A percentile compares a stretch with the other conserved stretches of the same genome.
These are phyloP conservation scores for Pseudomugil tenellus DNA, from an alignment of 2,797 vertebrate genomes.

Conservation along the genomic window DNA sequence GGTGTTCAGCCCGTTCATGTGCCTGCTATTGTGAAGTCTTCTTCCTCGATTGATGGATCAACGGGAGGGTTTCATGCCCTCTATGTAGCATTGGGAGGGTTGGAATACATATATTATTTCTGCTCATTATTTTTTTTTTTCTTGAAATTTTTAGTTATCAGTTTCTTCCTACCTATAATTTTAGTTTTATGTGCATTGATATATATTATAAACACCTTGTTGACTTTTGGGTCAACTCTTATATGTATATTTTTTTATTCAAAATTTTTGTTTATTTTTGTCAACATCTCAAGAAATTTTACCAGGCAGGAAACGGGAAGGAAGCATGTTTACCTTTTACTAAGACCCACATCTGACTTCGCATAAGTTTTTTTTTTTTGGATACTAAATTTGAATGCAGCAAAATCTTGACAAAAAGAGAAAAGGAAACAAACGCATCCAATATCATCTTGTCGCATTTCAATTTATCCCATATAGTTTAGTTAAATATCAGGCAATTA, in stretches of 20 bases:
- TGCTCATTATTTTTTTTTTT: constrained; percentile 51
- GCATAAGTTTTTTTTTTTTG: constrained; percentile 18
- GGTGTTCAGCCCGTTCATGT: constrained; percentile 58
- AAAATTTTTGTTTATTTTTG: constrained; percentile 52
- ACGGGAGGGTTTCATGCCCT: constrained; percentile 60
- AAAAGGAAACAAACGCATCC: not conserved
- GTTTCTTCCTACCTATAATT: constrained; percentile 57
- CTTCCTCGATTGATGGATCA: constrained; percentile 69
- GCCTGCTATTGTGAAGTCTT: constrained; percentile 76
- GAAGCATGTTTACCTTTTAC: constrained; percentile 49
- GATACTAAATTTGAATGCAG: constrained; percentile 30
- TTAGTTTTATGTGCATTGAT: constrained; percentile 41
- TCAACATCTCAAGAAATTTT: constrained; percentile 50
- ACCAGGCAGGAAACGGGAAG: constrained; percentile 15
- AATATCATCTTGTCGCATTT: constrained; percentile 14
- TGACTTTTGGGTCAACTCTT: constrained; percentile 58
- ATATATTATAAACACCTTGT: constrained; percentile 33
- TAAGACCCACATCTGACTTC: constrained; percentile 39
- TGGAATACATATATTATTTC: constrained; percentile 37
- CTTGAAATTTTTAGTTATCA: constrained; percentile 41
- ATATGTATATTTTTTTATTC: constrained; percentile 2
- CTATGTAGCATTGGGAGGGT: constrained; percentile 76
- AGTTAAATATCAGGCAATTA: constrained; percentile 4
- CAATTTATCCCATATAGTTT: constrained; percentile 21
- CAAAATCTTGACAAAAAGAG: constrained; percentile 25